Conservation (phyloP, 2,888 invertebrate genomes). For the Chrysotoxum bicinctum region DNA sequence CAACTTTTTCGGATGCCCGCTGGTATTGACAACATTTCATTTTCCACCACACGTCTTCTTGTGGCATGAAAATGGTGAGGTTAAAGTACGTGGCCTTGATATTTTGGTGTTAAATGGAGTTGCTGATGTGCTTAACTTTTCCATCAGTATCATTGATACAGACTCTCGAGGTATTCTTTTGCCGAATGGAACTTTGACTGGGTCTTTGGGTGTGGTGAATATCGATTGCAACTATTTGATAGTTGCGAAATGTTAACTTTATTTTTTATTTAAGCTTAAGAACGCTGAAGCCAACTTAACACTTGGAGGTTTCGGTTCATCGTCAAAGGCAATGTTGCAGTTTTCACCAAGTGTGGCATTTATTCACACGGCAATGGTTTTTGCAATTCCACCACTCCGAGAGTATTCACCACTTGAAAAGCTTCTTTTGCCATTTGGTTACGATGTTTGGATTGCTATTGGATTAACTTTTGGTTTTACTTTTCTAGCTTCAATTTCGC, state of each 20-base stretch:
- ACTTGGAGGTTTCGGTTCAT: constrained; percentile 46
- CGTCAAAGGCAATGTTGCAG: constrained; percentile 35
- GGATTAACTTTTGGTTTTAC: constrained; percentile 38
- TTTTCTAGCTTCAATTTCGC: constrained; percentile 5
- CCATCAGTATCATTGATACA: constrained; percentile 4
- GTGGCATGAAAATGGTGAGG: not conserved
- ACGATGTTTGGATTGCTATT: constrained; percentile 41
- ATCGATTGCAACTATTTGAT: not conserved
- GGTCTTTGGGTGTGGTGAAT: constrained; percentile 77
- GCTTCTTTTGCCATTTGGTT: constrained; percentile 35
- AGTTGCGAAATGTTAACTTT: not conserved
- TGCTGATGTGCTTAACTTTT: constrained; percentile 46
- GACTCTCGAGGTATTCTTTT: constrained; percentile 73
- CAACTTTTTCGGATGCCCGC: constrained; percentile 46
- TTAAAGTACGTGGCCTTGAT: constrained; percentile 33
- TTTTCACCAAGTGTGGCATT: constrained; percentile 42
- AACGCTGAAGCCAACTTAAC: constrained; percentile 47
- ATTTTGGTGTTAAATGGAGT: constrained; percentile 29
- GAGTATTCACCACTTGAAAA: constrained; percentile 51
- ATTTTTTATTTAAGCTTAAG: constrained; percentile 13
- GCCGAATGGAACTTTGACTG: constrained; percentile 78
- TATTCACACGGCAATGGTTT: constrained; percentile 42
- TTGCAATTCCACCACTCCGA: constrained; percentile 48
- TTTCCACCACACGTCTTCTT: constrained; percentile 50
- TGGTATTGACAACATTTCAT: constrained; percentile 37